Evolutionary conservation across 1,140 invertebrate genomes (phyloP).

Genomic region (Papilio polyxenes): DNA sequence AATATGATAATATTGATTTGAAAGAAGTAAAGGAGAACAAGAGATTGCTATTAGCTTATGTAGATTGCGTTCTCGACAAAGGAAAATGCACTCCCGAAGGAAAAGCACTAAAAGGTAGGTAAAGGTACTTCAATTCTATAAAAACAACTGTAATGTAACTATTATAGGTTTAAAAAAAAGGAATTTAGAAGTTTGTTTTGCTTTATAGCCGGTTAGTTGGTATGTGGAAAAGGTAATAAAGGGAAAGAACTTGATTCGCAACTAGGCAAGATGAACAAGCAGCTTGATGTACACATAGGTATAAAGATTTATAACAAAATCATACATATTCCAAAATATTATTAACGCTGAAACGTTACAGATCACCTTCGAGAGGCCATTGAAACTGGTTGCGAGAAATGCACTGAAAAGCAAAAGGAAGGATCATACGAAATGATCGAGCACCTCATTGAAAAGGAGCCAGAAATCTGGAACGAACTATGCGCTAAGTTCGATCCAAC

Average conservation of each 20-base stretch:
- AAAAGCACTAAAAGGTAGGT: conserved; percentile 44
- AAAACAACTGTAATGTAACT: no score
- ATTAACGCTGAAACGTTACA: background rate
- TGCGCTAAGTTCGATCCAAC: conserved; percentile 83
- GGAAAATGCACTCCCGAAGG: conserved; percentile 29
- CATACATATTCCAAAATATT: background rate
- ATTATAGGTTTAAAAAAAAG: no score
- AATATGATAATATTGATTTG: conserved; percentile 87
- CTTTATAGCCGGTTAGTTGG: no score
- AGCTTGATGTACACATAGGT: no score
- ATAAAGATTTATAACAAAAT: no score
- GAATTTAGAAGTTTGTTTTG: no score
- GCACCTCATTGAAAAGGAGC: conserved; percentile 81
- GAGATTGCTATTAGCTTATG: background rate
- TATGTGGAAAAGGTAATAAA: no score
- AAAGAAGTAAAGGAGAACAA: conserved; percentile 82
- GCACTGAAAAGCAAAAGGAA: conserved; percentile 81
- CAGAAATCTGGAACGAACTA: conserved; percentile 81
- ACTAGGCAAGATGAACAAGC: no score
- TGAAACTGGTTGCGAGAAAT: conserved; percentile 83
- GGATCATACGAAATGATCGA: conserved; percentile 79
- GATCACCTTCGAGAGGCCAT: conserved; percentile 79
- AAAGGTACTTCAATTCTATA: background rate
- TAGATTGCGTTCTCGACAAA: conserved; percentile 2
- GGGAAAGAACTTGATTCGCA: no score